Evolutionary conservation across 23 tunicate genomes (phyloP), one percentile per base, ranked within the genome.

Genomic region (Pegea sp.): DNA sequence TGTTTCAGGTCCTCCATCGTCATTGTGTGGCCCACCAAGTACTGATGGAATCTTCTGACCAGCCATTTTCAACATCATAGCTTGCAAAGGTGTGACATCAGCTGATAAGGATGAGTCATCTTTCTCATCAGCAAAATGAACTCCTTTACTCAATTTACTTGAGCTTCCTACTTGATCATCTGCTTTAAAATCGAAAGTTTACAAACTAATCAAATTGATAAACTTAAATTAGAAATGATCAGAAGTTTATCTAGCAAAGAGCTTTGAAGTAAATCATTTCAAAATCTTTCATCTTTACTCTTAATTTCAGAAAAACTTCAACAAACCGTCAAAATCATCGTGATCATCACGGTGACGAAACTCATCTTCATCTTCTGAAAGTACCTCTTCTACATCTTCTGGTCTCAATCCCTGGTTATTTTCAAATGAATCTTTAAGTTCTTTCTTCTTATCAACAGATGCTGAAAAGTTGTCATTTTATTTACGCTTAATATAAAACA

Each of bases 41-140:
- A 8, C 16, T 16, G 46, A 11, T 5, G 94, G 94, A 3, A 81
- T 46, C 20, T 49, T 33, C 30, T 81, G 94, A 1, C 94, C 94
- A 16, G 94, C 94, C 59, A 81, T 33, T 44, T 81, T 81, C 44
- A 81, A 52, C 94, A 81, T 81, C 81, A 73, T 73, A 1, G 94
- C 94, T 50, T 81, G 94, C 42, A 81, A 57, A 19, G 94, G 94
- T 22, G 94, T 81, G 25, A 81, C 60, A 21, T 57, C 48, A 23
- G 71, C 44, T 5, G 67, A 61, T 20, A 49, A 28, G 8, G 26
- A 28, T 59, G n/a, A 27, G 11, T n/a, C 26, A 24, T 34, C 29
- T 44, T 33, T 59, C 18, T 52, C 61, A 51, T 70, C 77, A 3
- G 66, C 60, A 30, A 73, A 73, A 2, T 66, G 38, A 2, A 73